Conservation (phyloP, 2,113 vertebrate genomes). For the Cepphus grylle region DNA sequence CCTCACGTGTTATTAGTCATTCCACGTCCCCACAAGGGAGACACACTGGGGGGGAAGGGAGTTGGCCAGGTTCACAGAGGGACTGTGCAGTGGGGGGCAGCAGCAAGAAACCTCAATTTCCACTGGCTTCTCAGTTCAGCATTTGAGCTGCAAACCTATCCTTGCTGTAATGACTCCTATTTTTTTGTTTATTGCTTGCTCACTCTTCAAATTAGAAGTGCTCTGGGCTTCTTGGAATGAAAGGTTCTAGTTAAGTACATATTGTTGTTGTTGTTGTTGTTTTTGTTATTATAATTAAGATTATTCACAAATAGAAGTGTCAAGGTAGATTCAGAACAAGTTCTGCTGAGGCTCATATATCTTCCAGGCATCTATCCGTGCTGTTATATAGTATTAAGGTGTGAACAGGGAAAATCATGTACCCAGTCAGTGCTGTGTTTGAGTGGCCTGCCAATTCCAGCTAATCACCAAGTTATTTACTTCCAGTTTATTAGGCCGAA, state of each 20-base stretch:
- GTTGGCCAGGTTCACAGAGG: not conserved
- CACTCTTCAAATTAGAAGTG: not conserved
- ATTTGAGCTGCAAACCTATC: not conserved
- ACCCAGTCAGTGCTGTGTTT: not conserved
- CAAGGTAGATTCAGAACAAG: slow-evolving; percentile 10
- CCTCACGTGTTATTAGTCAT: not conserved
- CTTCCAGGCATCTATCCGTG: slow-evolving; percentile 18
- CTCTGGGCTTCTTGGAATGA: not conserved
- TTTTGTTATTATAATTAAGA: not conserved
- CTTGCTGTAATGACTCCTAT: not conserved
- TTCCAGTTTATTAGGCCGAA: slow-evolving; percentile 80
- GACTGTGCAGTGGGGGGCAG: not conserved
- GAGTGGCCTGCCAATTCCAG: slow-evolving; percentile 73
- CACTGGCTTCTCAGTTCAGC: not conserved
- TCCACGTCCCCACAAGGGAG: not conserved
- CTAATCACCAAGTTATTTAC: slow-evolving; percentile 73
- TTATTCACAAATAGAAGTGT: slow-evolving; percentile 6
- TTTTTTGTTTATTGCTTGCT: not conserved
- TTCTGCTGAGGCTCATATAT: slow-evolving; percentile 4
- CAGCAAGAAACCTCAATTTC: not conserved
- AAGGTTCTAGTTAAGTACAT: not conserved
- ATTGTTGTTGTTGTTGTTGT: not conserved
- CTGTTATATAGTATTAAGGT: slow-evolving; percentile 16
- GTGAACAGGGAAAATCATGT: not conserved
- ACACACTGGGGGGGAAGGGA: not conserved